Conservation (phyloP, 2,888 invertebrate genomes). For the Cotesia congregata region DNA sequence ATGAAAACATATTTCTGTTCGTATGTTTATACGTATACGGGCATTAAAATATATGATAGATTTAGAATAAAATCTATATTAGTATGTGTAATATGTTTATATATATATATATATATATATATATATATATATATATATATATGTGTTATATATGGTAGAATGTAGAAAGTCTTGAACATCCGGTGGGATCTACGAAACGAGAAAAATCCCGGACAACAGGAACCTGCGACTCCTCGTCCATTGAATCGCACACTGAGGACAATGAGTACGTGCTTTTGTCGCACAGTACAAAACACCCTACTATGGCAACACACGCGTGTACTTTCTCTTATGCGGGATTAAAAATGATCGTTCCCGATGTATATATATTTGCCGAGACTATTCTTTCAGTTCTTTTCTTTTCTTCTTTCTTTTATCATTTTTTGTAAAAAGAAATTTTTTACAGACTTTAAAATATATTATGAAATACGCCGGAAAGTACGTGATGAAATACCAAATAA, state of each 20-base stretch:
- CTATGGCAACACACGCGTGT: conserved; percentile 33
- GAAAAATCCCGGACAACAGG: conserved; percentile 42
- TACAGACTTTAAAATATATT: not conserved
- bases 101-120: conserved; percentile 13
- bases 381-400: not conserved
- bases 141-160: conserved; percentile 5
- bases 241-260: conserved; percentile 52
- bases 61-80: not conserved
- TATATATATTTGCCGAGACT: conserved; percentile 18
- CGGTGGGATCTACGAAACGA: conserved; percentile 37
- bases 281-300: conserved; percentile 48
- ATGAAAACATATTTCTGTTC: no score
- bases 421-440: not conserved
- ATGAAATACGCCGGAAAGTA: not conserved
- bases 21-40: no score
- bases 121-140: conserved; percentile 16
- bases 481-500: not conserved
- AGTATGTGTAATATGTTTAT: conserved; percentile 8
- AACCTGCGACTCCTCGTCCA: conserved; percentile 43
- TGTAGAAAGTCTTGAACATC: conserved; percentile 29
- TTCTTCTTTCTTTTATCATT: not conserved
- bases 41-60: not conserved
- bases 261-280: conserved; percentile 56
- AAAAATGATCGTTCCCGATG: conserved; percentile 40
- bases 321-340: conserved; percentile 38